Evolutionary conservation across 2,888 invertebrate genomes (phyloP), one percentile per base, ranked within the genome.

Genomic region (Gerris lacustris): DNA sequence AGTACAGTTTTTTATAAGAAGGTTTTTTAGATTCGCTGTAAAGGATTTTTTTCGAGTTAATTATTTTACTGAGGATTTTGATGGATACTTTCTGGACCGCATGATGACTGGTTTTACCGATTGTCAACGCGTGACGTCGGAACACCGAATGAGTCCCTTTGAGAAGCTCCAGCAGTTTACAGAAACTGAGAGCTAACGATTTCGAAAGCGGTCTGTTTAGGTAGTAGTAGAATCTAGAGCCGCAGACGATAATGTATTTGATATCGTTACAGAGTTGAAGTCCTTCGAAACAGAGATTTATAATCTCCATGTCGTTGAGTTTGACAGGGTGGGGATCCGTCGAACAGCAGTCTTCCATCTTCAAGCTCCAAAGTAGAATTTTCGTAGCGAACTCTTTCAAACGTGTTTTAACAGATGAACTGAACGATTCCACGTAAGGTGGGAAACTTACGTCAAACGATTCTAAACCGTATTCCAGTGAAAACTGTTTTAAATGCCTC

Each of bases 81-180:
- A 90, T 90, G 75, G 87, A 84, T 66, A 92, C 83, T 81, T 93
- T 90, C 78, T 95, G 94, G 17, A 88, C 81, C 67, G 92, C 87
- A 80, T 92, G 88, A 76, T 88, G 86, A 70, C 89, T 84, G 11
- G 90, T 87, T 77, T 88, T 88, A 31, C 88, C 85, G 69, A 95
- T 85, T 74, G 87, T 83, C 73, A 88, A 83, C 67, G 87, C 84
- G 78, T 92, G 86, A 63, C 87, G 83, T 70, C 86, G 84, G 76
- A 91, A 89, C 15, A 86, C 86, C 74, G 86, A 84, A 78, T 89
- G 87, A 74, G 95, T 83, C 45, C 88, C 85, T 82, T 93, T 92
- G 62, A 94, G 81, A 73, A 92, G 83, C 80, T 95, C 93, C 70
- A 93, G 84, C 44, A 94, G 83, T 77, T 89, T 87, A 81, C 93